A percentile compares a stretch with the other conserved stretches of the same genome.
phyloP scores from a whole-genome alignment of 2,797 vertebrate species.

The Phoeniculus purpureus region DNA sequence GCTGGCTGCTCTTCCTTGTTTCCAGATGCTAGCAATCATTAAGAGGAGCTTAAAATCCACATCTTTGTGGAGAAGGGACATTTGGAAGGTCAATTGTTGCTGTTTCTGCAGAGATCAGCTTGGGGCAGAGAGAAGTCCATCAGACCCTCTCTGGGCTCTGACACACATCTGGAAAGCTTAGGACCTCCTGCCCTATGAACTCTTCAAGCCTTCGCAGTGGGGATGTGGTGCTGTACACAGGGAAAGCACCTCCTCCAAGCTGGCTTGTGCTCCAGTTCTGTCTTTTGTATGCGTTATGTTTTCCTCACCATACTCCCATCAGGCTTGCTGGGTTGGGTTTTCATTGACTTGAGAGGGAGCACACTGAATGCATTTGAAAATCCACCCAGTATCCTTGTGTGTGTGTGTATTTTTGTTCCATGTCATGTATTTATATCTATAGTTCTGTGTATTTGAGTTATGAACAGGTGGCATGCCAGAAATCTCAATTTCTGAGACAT shows the following conservation, averaged over 20 bases:
- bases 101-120: slow-evolving; percentile 44
- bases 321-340: background rate
- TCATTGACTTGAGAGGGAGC: slow-evolving; percentile 45
- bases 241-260: background rate
- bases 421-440: slow-evolving; percentile 61
- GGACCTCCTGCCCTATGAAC: slow-evolving; percentile 29
- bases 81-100: slow-evolving; percentile 55
- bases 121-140: slow-evolving; percentile 26
- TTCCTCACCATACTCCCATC: background rate
- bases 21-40: slow-evolving; percentile 58
- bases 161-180: slow-evolving; percentile 49
- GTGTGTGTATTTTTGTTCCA: slow-evolving; percentile 50
- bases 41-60: slow-evolving; percentile 47
- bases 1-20: slow-evolving; percentile 50
- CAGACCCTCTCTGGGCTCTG: slow-evolving; percentile 25
- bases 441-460: slow-evolving; percentile 58
- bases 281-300: slow-evolving; percentile 4
- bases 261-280: slow-evolving; percentile 7
- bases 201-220: background rate
- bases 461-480: slow-evolving; percentile 57
- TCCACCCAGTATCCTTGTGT: slow-evolving; percentile 19
- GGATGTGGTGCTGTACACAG: background rate
- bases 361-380: slow-evolving; percentile 24
- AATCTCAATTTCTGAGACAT: slow-evolving; percentile 44
- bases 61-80: slow-evolving; percentile 27